Evolutionary conservation across 2,797 vertebrate species (phyloP).

Genomic region (Lindbergichthys nudifrons): DNA sequence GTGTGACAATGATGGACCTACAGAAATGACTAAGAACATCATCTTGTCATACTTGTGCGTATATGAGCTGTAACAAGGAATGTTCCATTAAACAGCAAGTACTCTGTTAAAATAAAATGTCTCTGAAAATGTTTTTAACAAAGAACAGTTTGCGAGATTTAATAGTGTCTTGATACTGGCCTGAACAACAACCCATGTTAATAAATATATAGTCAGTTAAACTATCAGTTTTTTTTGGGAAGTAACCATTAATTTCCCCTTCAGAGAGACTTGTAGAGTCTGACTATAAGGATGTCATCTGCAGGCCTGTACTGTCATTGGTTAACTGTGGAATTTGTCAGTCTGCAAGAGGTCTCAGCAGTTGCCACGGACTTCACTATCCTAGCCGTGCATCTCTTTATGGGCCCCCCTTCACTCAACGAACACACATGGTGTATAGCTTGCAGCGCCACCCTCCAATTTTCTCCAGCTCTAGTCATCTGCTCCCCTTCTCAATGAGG

Average conservation of each 20-base stretch:
- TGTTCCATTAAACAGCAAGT: slow-evolving; percentile 59
- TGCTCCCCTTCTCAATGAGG: slow-evolving; percentile 85
- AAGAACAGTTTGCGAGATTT: slow-evolving; percentile 41
- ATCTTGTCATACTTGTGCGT: slow-evolving; percentile 70
- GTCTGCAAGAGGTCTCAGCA: slow-evolving; percentile 20
- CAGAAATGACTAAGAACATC: slow-evolving; percentile 30
- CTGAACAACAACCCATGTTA: slow-evolving; percentile 26
- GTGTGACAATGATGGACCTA: slow-evolving; percentile 26
- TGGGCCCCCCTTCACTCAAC: slow-evolving; percentile 29
- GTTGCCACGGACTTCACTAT: slow-evolving; percentile 37
- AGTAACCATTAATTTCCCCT: slow-evolving; percentile 55
- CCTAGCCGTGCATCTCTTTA: slow-evolving; percentile 27
- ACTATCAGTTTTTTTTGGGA: slow-evolving; percentile 25
- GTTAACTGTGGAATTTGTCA: slow-evolving; percentile 41
- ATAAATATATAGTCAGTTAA: slow-evolving; percentile 40
- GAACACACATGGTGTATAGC: slow-evolving; percentile 10
- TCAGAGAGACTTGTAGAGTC: slow-evolving; percentile 21
- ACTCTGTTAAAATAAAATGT: slow-evolving; percentile 38
- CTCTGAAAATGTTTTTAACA: slow-evolving; percentile 21
- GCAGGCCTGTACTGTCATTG: slow-evolving; percentile 33
- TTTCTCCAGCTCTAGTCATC: background rate
- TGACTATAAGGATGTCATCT: slow-evolving; percentile 12
- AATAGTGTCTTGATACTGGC: slow-evolving; percentile 32
- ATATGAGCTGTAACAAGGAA: slow-evolving; percentile 77
- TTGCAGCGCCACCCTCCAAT: background rate